Percentiles rank a stretch among this genome's conserved stretches.
Evolutionary conservation across 2,888 invertebrate genomes (phyloP).

Genomic region (Ptilodon capucinus): DNA sequence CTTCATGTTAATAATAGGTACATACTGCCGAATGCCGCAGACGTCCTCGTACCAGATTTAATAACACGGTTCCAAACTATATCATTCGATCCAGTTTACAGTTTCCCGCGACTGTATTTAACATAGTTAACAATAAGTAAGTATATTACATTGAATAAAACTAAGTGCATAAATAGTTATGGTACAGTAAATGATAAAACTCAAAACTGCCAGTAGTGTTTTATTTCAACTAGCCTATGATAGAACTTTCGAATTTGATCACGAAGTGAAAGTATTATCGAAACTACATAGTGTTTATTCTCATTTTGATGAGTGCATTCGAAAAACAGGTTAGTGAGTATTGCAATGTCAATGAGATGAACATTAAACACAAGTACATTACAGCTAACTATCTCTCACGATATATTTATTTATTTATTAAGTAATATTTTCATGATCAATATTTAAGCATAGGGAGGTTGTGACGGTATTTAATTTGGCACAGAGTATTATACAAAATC

Average conservation of each 20-base stretch:
- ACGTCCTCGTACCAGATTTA: conserved; percentile 4
- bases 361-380: conserved; percentile 72
- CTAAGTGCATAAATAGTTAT: conserved; percentile 40
- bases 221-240: conserved; percentile 81
- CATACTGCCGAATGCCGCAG: background rate
- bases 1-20: background rate
- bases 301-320: conserved; percentile 72
- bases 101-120: conserved; percentile 32
- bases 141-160: conserved; percentile 45
- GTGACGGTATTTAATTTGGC: conserved; percentile 71
- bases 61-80: conserved; percentile 14
- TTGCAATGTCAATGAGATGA: conserved; percentile 68
- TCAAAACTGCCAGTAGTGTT: conserved; percentile 55
- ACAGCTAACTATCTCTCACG: conserved; percentile 75
- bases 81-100: conserved; percentile 34
- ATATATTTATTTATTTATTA: conserved; percentile 63
- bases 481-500: conserved; percentile 55
- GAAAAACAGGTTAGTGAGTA: conserved; percentile 74
- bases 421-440: conserved; percentile 58
- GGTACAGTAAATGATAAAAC: conserved; percentile 55
- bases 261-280: conserved; percentile 81
- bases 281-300: conserved; percentile 78
- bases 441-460: conserved; percentile 42
- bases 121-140: conserved; percentile 44
- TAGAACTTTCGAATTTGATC: conserved; percentile 80